Base-by-base conservation (phyloP, 1,140 invertebrate species). In the Steinernema feltiae region DNA sequence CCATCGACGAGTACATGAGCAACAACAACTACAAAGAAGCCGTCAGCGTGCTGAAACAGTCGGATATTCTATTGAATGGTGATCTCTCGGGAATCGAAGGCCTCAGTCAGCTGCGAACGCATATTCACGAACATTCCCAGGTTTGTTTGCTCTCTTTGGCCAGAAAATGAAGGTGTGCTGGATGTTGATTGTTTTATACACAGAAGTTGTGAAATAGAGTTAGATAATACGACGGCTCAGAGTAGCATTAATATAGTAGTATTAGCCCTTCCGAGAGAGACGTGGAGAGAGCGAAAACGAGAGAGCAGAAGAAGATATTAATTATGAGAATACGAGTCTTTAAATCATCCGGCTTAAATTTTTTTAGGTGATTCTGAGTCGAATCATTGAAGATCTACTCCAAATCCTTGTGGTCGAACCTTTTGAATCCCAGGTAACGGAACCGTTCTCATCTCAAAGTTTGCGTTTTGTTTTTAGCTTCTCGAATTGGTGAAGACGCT, bases 371-470 rank as follows among this genome's bases (percentile, higher is more conserved):
- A 30, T 31, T 73, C 71, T 18, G n/a, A 71, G 72, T 12, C 76
- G 73, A 18, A 83, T 85, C 35, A 79, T 87, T 35, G 69, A 74
- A 21, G 71, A 79, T 1, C 41, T 86, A 1, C 76, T 85, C 17
- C 76, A 82, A 46, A 74, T 76, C 29, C 30, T 83, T 18, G 76
- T 86, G 29, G 72, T 80, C 31, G 81, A 80, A 27, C 83, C 83
- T 0, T 86, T 86, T 74, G 83, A 85, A 53, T 71, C 63, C 46
- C 84, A 84, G 74, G 84, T 84, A 27, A 80, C 21, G 1, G 29
- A 32, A 30, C 2, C 18, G 27, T 29, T 0, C 0, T 30, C 0
- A 74, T 27, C 17, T 12, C 12, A 76, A 24, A 74, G 21, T 24
- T 24, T 21, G 74, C 15, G 18, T 32, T 74, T 79, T 21, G 46